Evolutionary conservation across 2,113 vertebrate species (phyloP), one percentile per base, ranked within the genome.

Genomic region (Crotalus viridis): DNA sequence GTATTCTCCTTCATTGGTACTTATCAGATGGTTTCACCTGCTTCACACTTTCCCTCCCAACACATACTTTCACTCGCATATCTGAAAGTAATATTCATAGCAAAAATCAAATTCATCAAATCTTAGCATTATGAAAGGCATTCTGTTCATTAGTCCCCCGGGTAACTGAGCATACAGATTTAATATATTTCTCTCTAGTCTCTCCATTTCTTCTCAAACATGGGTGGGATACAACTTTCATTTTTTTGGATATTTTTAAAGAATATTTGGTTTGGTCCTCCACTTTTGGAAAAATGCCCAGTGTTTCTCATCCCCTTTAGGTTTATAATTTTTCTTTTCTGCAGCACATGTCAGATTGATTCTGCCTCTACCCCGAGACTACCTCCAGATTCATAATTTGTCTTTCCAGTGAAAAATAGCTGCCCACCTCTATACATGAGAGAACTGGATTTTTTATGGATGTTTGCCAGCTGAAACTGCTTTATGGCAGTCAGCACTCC

Each of bases 11-110:
- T 51, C 48, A 51, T 51, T 51, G 48, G 48, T 51, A 89, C 96
- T 94, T 87, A 13, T 0, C n/a, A 87, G 22, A 69, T 55, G 59
- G 94, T 56, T 21, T 28, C 17, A 7, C 12, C 21, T 24, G 19
- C n/a, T 54, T 87, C 87, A 69, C 88, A 33, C 15, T 52, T 48
- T 10, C 2, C 87, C 33, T 10, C 19, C 52, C 85, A 39, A 39
- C 3, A 21, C 33, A 81, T 39, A 81, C 19, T 55, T 92, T 74
- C 64, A 89, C 21, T 81, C 24, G 3, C 33, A n/a, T 19, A 69
- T 7, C 64, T 89, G 26, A 59, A 51, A 92, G 59, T 39, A 85
- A 85, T 59, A 92, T 85, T 92, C 26, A 92, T 85, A 85, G 7
- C 9, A n/a, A 48, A 33, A 33, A 19, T n/a, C 33, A 74, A n/a